Conservation (phyloP, 2,888 invertebrate genomes). For the Resseliella maxima region DNA sequence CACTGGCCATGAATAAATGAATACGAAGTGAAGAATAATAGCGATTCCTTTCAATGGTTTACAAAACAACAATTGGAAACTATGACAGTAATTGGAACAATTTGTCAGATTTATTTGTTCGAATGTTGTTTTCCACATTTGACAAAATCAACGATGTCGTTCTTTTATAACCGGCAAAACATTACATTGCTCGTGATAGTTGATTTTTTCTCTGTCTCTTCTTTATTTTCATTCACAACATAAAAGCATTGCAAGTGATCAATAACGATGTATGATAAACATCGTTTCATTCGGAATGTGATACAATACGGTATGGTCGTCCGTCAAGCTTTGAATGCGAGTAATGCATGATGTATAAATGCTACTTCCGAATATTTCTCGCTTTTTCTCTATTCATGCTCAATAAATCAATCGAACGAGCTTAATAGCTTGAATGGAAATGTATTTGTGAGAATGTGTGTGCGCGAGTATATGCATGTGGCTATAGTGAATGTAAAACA, state of each 20-base stretch:
- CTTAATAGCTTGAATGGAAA: conserved; percentile 26
- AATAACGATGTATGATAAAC: conserved; percentile 46
- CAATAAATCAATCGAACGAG: conserved; percentile 46
- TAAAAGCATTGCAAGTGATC: conserved; percentile 10
- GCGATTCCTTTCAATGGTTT: background rate
- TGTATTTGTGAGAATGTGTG: background rate
- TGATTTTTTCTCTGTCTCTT: background rate
- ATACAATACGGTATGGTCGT: background rate
- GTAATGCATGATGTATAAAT: conserved; percentile 19
- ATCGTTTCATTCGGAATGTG: background rate
- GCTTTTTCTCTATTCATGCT: conserved; percentile 27
- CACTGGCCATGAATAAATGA: too few relatives aligned
- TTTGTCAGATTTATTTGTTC: conserved; percentile 43
- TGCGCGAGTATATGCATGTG: background rate
- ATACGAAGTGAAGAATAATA: background rate
- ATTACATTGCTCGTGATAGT: background rate
- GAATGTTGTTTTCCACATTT: background rate
- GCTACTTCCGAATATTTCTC: conserved; percentile 8
- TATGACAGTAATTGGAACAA: conserved; percentile 34
- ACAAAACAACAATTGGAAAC: conserved; percentile 31
- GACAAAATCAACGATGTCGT: background rate
- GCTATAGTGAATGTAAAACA: background rate
- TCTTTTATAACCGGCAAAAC: background rate
- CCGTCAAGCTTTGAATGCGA: background rate
- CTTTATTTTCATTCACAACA: background rate